A percentile compares a stretch with the other conserved stretches of the same genome.
These are phyloP conservation scores for Cuniculus paca DNA, from an alignment of 2,797 vertebrate species.

Conservation along the genomic window DNA sequence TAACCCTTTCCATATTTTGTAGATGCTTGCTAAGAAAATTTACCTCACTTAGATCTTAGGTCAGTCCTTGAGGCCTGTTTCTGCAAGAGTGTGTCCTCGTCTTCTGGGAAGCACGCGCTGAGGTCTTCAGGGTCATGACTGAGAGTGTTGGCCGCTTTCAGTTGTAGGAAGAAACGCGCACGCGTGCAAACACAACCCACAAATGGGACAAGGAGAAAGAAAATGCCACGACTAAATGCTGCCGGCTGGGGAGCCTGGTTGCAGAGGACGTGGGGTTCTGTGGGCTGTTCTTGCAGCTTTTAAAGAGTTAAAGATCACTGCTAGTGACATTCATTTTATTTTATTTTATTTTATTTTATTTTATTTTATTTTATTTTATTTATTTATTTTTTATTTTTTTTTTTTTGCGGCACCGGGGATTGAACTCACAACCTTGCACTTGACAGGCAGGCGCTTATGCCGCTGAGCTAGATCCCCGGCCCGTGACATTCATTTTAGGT, in stretches of 20 bases:
- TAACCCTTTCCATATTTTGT: background rate
- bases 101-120: background rate
- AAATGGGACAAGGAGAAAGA: background rate
- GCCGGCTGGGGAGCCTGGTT: background rate
- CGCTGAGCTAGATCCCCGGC: too few species aligned
- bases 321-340: slow-evolving; percentile 28
- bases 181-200: background rate
- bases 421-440: too few species aligned
- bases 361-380: too few species aligned
- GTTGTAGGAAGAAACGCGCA: background rate
- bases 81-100: background rate
- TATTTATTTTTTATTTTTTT: too few species aligned
- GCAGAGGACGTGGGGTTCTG: background rate
- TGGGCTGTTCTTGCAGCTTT: slow-evolving; percentile 29
- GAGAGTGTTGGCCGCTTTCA: background rate
- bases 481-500: slow-evolving; percentile 10
- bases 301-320: slow-evolving; percentile 12
- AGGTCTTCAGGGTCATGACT: background rate
- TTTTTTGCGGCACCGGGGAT: too few species aligned
- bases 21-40: background rate
- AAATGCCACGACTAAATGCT: background rate
- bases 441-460: too few species aligned
- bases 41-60: background rate
- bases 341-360: too few species aligned
- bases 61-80: background rate